phyloP scores from a whole-genome alignment of 2,888 invertebrate species.

The Clitarchus hookeri region DNA sequence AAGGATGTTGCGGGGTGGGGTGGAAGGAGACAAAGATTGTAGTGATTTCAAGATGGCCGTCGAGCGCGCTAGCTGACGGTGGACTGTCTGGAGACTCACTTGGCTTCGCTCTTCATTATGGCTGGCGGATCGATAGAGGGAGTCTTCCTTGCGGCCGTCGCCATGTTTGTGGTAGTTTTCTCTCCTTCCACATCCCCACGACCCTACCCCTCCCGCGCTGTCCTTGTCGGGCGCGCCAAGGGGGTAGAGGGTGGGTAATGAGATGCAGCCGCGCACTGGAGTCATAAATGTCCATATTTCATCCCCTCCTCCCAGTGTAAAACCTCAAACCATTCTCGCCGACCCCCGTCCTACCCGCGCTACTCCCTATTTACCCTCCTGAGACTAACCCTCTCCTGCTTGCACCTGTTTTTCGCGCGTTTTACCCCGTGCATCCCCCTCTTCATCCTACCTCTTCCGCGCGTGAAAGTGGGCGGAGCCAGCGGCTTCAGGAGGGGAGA shows the following conservation, averaged over 20 bases:
- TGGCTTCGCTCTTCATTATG: slow-evolving; percentile 1
- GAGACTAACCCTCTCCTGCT: not conserved
- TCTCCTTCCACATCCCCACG: not conserved
- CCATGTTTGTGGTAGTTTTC: slow-evolving; percentile 8
- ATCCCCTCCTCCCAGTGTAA: slow-evolving; percentile 25
- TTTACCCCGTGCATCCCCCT: not conserved
- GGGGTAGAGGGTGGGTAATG: slow-evolving; percentile 26
- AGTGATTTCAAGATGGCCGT: slow-evolving; percentile 14
- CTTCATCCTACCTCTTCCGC: not conserved
- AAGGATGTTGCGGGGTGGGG: not conserved
- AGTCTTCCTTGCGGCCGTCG: not conserved
- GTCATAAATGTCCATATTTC: slow-evolving; percentile 23
- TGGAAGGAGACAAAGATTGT: not conserved
- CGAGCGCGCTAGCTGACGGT: not conserved
- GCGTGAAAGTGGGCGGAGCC: slow-evolving; percentile 22
- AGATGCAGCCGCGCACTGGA: slow-evolving; percentile 30
- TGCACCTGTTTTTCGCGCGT: not conserved
- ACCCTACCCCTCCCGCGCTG: no score
- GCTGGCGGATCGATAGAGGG: slow-evolving; percentile 1
- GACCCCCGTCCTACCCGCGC: not conserved
- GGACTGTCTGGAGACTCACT: not conserved
- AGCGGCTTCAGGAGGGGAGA: slow-evolving; percentile 2
- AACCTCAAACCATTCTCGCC: not conserved
- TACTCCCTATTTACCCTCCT: not conserved
- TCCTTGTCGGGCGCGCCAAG: not conserved